A percentile compares a stretch with the other conserved stretches of the same genome.
Evolutionary conservation across 1,140 invertebrate species (phyloP).

Genomic region (Ceratosolen fusciceps): DNA sequence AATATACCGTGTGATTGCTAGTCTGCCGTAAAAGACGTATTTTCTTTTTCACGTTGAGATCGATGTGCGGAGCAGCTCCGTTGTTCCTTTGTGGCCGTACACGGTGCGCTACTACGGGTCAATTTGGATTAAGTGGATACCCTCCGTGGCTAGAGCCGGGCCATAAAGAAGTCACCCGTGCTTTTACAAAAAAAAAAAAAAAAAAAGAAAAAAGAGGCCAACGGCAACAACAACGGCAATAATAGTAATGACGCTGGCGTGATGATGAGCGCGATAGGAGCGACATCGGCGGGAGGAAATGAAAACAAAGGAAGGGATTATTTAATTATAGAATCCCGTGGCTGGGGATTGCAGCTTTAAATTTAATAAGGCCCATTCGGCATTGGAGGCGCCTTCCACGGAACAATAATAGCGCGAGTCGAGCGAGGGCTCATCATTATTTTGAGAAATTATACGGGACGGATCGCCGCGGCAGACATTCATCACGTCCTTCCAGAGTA

Average conservation of each 20-base stretch:
- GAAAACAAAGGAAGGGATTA: background rate
- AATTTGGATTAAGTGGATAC: background rate
- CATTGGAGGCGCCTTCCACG: background rate
- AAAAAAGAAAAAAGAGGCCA: too few species aligned
- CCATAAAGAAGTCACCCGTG: too few species aligned
- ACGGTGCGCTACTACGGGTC: background rate
- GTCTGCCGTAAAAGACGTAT: background rate
- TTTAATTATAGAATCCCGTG: conserved; percentile 7
- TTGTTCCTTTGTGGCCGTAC: background rate
- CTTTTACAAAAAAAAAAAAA: too few species aligned
- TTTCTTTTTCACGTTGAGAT: background rate
- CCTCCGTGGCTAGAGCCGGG: too few species aligned
- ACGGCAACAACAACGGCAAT: too few species aligned
- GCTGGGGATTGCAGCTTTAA: background rate
- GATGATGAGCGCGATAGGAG: too few species aligned
- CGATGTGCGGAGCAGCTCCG: background rate
- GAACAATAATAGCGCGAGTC: conserved; percentile 29
- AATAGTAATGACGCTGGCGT: too few species aligned
- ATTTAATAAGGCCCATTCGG: background rate
- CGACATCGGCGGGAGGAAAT: background rate
- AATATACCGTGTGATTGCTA: background rate
- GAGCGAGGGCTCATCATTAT: background rate
- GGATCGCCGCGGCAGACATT: background rate
- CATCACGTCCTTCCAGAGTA: background rate
- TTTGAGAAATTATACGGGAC: conserved; percentile 25